Conservation (phyloP, 2,113 vertebrate species). For the Triplophysa tibetana region DNA sequence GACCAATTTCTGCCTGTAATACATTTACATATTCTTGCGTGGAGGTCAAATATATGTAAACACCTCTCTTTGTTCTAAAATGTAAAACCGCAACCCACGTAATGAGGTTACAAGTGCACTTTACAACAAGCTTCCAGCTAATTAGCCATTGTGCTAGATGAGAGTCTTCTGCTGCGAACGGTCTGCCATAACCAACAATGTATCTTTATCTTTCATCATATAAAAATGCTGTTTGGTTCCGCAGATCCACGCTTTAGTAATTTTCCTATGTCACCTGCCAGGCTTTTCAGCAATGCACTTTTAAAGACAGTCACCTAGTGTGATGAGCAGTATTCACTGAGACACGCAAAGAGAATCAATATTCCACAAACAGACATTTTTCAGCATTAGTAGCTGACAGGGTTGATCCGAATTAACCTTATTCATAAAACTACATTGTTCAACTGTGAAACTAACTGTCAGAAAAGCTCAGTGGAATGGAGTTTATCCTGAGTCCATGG, state of each 20-base stretch:
- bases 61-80: not conserved
- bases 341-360: slow-evolving; percentile 21
- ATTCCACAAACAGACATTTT: slow-evolving; percentile 40
- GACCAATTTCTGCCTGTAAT: not conserved
- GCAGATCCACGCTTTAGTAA: not conserved
- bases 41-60: slow-evolving; percentile 26
- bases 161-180: slow-evolving; percentile 5
- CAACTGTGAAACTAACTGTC: slow-evolving; percentile 34
- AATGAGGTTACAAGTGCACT: slow-evolving; percentile 1
- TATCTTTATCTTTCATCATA: slow-evolving; percentile 12
- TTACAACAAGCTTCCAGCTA: not conserved
- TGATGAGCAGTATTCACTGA: slow-evolving; percentile 18
- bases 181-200: not conserved
- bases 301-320: slow-evolving; percentile 11
- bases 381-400: slow-evolving; percentile 38
- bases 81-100: slow-evolving; percentile 5
- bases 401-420: slow-evolving; percentile 34
- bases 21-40: slow-evolving; percentile 28
- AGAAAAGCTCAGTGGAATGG: not conserved
- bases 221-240: slow-evolving; percentile 11
- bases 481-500: not conserved
- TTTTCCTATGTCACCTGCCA: slow-evolving; percentile 16
- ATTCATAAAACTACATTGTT: slow-evolving; percentile 26
- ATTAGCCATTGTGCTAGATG: slow-evolving; percentile 2
- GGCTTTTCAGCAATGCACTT: slow-evolving; percentile 15